These are phyloP conservation scores for Platycnemis pennipes DNA, from an alignment of 2,888 invertebrate genomes.

Conservation along the genomic window DNA sequence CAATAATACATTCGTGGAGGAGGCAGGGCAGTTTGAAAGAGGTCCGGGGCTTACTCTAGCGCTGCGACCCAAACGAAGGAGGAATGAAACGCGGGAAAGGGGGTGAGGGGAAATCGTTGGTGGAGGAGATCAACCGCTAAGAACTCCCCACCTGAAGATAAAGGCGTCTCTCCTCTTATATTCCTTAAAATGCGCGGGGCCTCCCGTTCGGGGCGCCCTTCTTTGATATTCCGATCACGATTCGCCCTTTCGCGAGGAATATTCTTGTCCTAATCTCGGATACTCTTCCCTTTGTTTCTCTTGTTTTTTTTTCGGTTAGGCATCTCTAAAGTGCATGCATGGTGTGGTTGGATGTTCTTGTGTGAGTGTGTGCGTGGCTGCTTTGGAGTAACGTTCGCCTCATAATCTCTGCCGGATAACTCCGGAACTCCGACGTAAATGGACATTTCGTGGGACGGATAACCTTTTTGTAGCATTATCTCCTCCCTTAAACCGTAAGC, in stretches of 20 bases:
- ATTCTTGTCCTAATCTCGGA: not conserved
- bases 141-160: no score
- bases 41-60: no score
- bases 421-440: not conserved
- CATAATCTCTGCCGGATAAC: not conserved
- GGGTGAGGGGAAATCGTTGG: no score
- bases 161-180: not conserved
- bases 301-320: no score
- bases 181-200: not conserved
- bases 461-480: not conserved
- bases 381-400: not conserved
- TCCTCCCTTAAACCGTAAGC: not conserved
- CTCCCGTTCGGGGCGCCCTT: not conserved
- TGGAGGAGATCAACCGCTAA: no score
- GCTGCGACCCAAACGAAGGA: no score
- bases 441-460: not conserved
- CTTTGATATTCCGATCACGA: not conserved
- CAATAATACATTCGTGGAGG: no score
- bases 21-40: no score
- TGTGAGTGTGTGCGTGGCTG: not conserved
- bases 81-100: no score
- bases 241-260: not conserved
- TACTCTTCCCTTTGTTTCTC: not conserved
- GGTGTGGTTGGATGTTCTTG: no score
- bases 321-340: no score